Percentiles rank a stretch among this genome's conserved stretches.
phyloP scores from a whole-genome alignment of 2,888 invertebrate species.

The Acronicta aceris region DNA sequence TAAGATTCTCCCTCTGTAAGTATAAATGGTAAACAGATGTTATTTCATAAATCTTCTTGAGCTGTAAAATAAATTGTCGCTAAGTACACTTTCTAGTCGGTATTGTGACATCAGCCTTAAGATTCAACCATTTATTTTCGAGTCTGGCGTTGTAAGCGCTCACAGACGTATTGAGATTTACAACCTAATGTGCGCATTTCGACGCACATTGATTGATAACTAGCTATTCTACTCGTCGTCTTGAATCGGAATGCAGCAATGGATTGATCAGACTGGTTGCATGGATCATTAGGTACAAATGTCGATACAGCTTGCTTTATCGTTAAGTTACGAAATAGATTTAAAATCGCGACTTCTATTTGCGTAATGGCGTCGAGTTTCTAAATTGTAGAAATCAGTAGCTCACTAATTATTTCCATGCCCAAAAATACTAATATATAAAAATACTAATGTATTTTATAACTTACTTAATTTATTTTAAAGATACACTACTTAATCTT shows the following conservation, averaged over 20 bases:
- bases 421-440: no score
- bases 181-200: conserved; percentile 10
- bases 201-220: conserved; percentile 29
- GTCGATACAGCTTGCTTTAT: not conserved
- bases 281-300: conserved; percentile 7
- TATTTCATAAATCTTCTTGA: not conserved
- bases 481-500: no score
- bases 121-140: conserved; percentile 19
- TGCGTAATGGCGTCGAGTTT: conserved; percentile 19
- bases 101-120: conserved; percentile 3
- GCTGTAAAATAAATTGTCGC: not conserved
- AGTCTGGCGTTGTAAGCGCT: conserved; percentile 7
- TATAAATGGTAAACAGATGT: not conserved
- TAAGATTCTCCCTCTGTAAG: not conserved
- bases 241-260: conserved; percentile 14
- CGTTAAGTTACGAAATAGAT: conserved; percentile 23
- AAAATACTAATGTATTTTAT: no score
- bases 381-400: conserved; percentile 30
- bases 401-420: conserved; percentile 23
- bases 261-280: not conserved
- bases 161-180: conserved; percentile 30
- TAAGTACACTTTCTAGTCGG: not conserved
- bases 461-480: no score
- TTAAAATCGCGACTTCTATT: conserved; percentile 9
- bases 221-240: conserved; percentile 2